Base-by-base conservation (phyloP, 2,113 vertebrate genomes). In the Micromys minutus region DNA sequence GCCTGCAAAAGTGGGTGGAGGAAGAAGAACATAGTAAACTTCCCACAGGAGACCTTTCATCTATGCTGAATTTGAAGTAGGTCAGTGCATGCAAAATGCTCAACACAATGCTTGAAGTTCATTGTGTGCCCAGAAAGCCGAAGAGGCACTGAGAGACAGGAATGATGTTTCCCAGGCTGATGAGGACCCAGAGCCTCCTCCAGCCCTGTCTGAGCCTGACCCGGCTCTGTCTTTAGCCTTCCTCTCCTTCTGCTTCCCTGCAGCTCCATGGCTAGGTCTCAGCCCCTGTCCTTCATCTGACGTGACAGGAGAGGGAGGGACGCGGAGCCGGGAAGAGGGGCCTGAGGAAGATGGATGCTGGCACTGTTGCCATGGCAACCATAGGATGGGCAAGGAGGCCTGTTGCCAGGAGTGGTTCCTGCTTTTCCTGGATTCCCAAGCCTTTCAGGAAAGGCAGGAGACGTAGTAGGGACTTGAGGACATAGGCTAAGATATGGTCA, bases 271-370 rank as follows among this genome's bases (percentile, higher is more conserved):
- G 19, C n/a, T 83, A 52, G 34, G 63, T 55, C 36, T 85, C 52
- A 16, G 89, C 17, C 83, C 67, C 85, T n/a, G 5, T 50, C 77
- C 61, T 42, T 57, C n/a, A 26, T 69, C 63, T 16, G 34, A 50
- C 24, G 15, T 0, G 83, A 67, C 55, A 47, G 92, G 89, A 88
- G 71, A 85, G 2, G 65, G 89, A 72, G 95, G 89, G 85, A 85
- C 5, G 45, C 15, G 61, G 96, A 93, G 86, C 89, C 90, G 67
- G 89, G 71, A 93, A 96, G 79, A 89, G 94, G 74, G 89, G 42
- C 85, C 87, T 79, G 92, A 93, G 71, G 94, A 83, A 96, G 97
- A 97, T 21, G 61, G 98, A 96, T 95, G 95, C 8, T 0, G 2
- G 63, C 31, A 7, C 21, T 5, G 72, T 96, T 74, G 94, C 79